These are phyloP conservation scores for Byasa hedistus DNA, from an alignment of 2,888 invertebrate species.

Conservation along the genomic window DNA sequence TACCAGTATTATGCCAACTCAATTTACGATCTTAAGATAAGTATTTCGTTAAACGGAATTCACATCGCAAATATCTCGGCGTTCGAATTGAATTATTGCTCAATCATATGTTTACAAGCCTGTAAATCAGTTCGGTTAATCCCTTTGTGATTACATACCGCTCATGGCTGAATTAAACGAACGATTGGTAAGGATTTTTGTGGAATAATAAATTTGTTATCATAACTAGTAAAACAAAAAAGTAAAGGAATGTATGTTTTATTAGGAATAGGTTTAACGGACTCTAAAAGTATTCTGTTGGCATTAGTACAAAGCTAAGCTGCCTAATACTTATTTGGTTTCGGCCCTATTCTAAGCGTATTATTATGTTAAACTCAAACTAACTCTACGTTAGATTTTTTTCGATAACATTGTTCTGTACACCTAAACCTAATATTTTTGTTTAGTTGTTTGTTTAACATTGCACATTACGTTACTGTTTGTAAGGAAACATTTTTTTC, in stretches of 20 bases:
- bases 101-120: slow-evolving; percentile 32
- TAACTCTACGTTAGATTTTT: not conserved
- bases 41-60: slow-evolving; percentile 25
- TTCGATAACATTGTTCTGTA: not conserved
- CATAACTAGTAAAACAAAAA: slow-evolving; percentile 3
- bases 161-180: slow-evolving; percentile 15
- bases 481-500: too few species aligned
- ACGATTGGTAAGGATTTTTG: slow-evolving; percentile 4
- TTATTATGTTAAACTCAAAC: slow-evolving; percentile 5
- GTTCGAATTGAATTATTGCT: slow-evolving; percentile 32
- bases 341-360: not conserved
- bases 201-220: slow-evolving; percentile 10
- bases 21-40: slow-evolving; percentile 14
- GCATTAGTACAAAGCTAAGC: not conserved
- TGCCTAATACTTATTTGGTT: not conserved
- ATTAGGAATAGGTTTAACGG: not conserved
- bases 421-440: not conserved
- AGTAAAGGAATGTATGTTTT: not conserved
- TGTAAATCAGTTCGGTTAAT: slow-evolving; percentile 32
- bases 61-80: slow-evolving; percentile 27
- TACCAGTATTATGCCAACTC: not conserved
- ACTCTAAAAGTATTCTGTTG: not conserved
- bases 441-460: not conserved
- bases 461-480: not conserved
- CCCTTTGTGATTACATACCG: slow-evolving; percentile 32